Evolutionary conservation across 23 tunicate genomes (phyloP), one percentile per base, ranked within the genome.

Genomic region (Corella eumyota): DNA sequence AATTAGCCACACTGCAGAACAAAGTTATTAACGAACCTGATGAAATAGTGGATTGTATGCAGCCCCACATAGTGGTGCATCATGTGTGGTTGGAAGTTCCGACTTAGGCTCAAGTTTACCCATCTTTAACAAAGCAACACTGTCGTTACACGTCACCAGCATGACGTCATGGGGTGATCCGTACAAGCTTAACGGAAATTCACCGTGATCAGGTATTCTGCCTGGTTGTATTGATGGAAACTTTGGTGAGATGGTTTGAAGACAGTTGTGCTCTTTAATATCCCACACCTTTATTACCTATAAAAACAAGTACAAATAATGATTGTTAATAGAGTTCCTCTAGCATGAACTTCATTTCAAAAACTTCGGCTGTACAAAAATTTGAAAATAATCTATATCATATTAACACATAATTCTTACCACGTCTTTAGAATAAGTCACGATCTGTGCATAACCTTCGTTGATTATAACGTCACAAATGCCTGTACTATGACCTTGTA

Each of bases 281-380:
- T 88, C 96, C 96, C 96, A 88, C 0, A 88, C 87, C 47, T 88
- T 88, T 3, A 88, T 72, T 24, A 77, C 68, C 95, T 86, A 62
- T 0, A 47, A 7, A 51, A 51, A 51, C 57, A n/a, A n/a, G n/a
- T n/a, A n/a, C n/a, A n/a, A n/a, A n/a, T n/a, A n/a, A n/a, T n/a
- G n/a, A n/a, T n/a, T n/a, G n/a, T n/a, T n/a, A n/a, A n/a, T n/a
- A n/a, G n/a, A n/a, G n/a, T n/a, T n/a, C n/a, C n/a, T n/a, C n/a
- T n/a, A n/a, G n/a, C n/a, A n/a, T n/a, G n/a, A n/a, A n/a, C n/a
- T n/a, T n/a, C n/a, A n/a, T n/a, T n/a, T n/a, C n/a, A n/a, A n/a
- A n/a, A n/a, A n/a, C n/a, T n/a, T n/a, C n/a, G n/a, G n/a, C n/a
- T n/a, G n/a, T n/a, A n/a, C n/a, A n/a, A n/a, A n/a, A n/a, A n/a